These are phyloP conservation scores for Volucella bombylans DNA, from an alignment of 2,888 invertebrate genomes.

Conservation along the genomic window DNA sequence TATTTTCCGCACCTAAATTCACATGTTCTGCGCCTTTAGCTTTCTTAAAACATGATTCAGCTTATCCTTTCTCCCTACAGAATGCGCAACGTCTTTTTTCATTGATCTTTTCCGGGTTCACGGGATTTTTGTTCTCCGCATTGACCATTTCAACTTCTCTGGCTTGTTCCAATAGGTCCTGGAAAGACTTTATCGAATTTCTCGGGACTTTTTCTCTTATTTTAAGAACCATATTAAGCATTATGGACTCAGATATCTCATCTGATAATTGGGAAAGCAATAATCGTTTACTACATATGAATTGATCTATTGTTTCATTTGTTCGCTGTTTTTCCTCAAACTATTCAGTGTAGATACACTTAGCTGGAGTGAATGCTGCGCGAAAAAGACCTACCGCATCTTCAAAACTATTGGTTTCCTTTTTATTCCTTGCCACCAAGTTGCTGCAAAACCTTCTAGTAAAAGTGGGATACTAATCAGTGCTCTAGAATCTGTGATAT, in stretches of 20 bases:
- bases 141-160: conserved; percentile 12
- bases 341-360: conserved; percentile 24
- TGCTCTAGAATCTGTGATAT: too few species aligned
- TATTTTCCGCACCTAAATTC: too few species aligned
- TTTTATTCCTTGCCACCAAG: neutral
- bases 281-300: too few species aligned
- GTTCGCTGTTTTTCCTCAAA: neutral
- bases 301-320: too few species aligned
- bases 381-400: conserved; percentile 55
- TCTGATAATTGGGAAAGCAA: too few species aligned
- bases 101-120: neutral
- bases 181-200: neutral
- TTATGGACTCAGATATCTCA: neutral
- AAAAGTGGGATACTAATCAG: neutral
- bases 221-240: neutral
- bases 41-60: too few species aligned
- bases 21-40: too few species aligned
- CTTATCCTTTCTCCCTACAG: conserved; percentile 14
- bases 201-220: neutral
- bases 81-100: conserved; percentile 20
- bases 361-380: conserved; percentile 54
- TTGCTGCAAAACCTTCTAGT: neutral
- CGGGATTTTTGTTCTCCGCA: neutral
- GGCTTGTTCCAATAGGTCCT: neutral
- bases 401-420: too few species aligned